Base-by-base conservation (phyloP, 2,888 invertebrate genomes). In the Drosophila ochracea region DNA sequence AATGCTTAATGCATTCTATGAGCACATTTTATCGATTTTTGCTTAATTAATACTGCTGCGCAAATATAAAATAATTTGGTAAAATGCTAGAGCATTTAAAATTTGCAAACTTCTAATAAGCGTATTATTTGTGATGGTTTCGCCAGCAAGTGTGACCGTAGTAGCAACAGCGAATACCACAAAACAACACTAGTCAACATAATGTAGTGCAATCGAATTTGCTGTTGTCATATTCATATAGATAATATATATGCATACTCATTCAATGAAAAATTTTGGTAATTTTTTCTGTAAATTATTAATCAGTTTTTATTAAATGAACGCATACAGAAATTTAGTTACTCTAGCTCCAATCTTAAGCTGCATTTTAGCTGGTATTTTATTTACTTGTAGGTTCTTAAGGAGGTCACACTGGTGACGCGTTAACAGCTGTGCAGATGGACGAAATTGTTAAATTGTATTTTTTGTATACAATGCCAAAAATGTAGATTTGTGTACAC, bases 51-150 rank as follows among this genome's bases (percentile, higher is more conserved):
- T 21, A 35, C 21, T 19, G 11, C 7, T 43, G 64, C 54, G 68
- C 50, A 25, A 43, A 43, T 21, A 37, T 5, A 10, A 49, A 43
- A 66, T 68, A n/a, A 28, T 6, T 43, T 58, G 39, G 7, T 41
- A 19, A 33, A 54, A 39, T 21, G 13, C 21, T 13, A 25, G n/a
- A 16, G 21, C 25, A 54, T 58, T 16, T 16, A 47, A 68, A 72
- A 62, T 54, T 43, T 50, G 39, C 50, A 62, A 62, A 39, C 65
- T 70, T 68, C 87, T 75, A 74, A 71, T 73, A 69, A 65, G 76
- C 54, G 73, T 76, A 71, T 78, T 76, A 84, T 89, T 84, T 89
- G 84, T 84, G 87, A 76, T 84, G 89, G 57, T 82, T 81, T 82
- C 49, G 67, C 67, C 35, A 31, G 11, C 21, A 19, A 57, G 76